Evolutionary conservation across 2,797 vertebrate genomes (phyloP).

Genomic region (Danio kyathit): DNA sequence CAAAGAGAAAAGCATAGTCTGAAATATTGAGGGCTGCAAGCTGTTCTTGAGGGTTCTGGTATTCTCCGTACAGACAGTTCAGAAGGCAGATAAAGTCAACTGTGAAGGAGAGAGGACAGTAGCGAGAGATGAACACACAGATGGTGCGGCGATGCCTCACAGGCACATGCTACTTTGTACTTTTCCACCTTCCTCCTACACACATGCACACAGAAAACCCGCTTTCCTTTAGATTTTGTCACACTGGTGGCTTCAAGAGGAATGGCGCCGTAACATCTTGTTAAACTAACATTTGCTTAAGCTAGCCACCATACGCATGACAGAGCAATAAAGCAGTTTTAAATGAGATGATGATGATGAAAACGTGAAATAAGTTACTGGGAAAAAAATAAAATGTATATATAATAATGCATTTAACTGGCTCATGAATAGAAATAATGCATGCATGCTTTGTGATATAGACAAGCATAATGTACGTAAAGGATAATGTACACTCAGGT

Average conservation of each 20-base stretch:
- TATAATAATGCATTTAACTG: neutral
- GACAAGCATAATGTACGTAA: neutral
- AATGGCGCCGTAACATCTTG: constrained; percentile 29
- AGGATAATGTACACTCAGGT: too few relatives aligned
- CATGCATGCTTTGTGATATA: neutral
- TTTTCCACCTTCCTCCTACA: constrained; percentile 79
- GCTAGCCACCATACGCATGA: constrained; percentile 21
- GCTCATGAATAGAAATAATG: neutral
- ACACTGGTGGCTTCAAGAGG: constrained; percentile 38
- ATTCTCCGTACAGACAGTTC: constrained; percentile 12
- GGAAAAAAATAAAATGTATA: neutral
- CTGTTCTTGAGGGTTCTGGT: constrained; percentile 28
- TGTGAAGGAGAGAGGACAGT: constrained; percentile 54
- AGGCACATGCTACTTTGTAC: constrained; percentile 76
- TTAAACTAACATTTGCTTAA: constrained; percentile 15
- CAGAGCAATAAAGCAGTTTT: neutral
- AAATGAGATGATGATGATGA: neutral
- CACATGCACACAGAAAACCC: constrained; percentile 47
- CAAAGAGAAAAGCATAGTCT: constrained; percentile 23
- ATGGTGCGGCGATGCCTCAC: constrained; percentile 76
- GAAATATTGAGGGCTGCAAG: constrained; percentile 29
- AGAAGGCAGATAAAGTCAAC: constrained; percentile 38
- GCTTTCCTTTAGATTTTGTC: constrained; percentile 45
- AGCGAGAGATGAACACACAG: constrained; percentile 71
- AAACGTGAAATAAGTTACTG: neutral